Percentiles rank a stretch among this genome's conserved stretches.
Evolutionary conservation across 2,113 vertebrate species (phyloP).

Genomic region (Cathartes aura): DNA sequence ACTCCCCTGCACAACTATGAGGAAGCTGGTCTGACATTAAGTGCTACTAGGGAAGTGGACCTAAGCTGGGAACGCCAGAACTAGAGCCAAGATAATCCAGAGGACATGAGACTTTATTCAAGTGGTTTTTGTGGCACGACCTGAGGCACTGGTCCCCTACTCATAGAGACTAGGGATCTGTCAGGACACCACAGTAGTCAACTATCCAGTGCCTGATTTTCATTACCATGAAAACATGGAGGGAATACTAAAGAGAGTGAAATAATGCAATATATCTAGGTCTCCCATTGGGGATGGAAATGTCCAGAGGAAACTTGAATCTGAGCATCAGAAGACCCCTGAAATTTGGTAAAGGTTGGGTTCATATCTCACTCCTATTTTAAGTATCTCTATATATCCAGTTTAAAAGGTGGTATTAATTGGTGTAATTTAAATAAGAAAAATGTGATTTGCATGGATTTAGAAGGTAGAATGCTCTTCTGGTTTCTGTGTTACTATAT

Average conservation of each 20-base stretch:
- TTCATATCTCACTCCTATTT: not conserved
- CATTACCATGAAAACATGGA: not conserved
- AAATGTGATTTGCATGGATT: not conserved
- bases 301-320: not conserved
- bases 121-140: not conserved
- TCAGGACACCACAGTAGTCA: not conserved
- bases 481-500: not conserved
- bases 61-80: not conserved
- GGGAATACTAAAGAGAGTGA: not conserved
- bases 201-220: not conserved
- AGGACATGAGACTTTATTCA: not conserved
- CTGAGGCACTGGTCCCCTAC: not conserved
- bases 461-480: not conserved
- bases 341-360: not conserved
- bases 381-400: not conserved
- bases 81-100: not conserved
- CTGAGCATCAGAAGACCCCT: not conserved
- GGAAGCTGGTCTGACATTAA: not conserved
- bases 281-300: not conserved
- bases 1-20: not conserved
- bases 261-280: not conserved
- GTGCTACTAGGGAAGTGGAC: not conserved
- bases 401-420: not conserved
- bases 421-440: not conserved
- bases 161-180: fast-evolving